These are phyloP conservation scores for Ceratothoa steindachneri DNA, from an alignment of 2,888 invertebrate species.

Conservation along the genomic window DNA sequence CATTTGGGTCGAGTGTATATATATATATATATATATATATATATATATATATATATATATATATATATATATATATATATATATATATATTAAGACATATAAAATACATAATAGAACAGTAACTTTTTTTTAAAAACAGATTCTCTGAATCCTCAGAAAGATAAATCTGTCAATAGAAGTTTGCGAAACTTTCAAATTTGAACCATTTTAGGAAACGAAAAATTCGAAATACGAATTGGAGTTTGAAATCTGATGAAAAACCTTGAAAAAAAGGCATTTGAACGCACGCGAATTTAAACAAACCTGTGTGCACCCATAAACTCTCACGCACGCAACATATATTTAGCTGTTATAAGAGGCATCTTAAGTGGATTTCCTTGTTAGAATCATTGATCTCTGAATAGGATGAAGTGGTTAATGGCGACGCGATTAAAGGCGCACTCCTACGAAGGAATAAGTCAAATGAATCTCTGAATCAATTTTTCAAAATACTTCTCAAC, in stretches of 20 bases:
- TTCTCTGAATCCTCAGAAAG: neutral
- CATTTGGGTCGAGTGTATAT: neutral
- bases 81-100: slow-evolving; percentile 8
- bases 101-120: neutral
- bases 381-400: no score
- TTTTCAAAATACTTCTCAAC: no score
- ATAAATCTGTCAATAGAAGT: slow-evolving; percentile 29
- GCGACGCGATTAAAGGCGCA: no score
- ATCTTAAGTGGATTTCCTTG: no score
- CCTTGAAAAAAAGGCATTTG: slow-evolving; percentile 21
- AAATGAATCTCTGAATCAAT: no score
- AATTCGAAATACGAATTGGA: slow-evolving; percentile 36
- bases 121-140: neutral
- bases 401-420: no score
- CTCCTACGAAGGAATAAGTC: no score
- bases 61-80: slow-evolving; percentile 22
- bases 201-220: slow-evolving; percentile 30
- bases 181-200: slow-evolving; percentile 34
- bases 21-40: slow-evolving; percentile 18
- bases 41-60: slow-evolving; percentile 20
- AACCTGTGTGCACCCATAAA: neutral
- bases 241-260: slow-evolving; percentile 32
- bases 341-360: no score
- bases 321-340: no score
- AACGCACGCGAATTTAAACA: neutral